A percentile compares a stretch with the other conserved stretches of the same genome.
phyloP scores from a whole-genome alignment of 2,797 vertebrate genomes.

The Malacoraja senta region DNA sequence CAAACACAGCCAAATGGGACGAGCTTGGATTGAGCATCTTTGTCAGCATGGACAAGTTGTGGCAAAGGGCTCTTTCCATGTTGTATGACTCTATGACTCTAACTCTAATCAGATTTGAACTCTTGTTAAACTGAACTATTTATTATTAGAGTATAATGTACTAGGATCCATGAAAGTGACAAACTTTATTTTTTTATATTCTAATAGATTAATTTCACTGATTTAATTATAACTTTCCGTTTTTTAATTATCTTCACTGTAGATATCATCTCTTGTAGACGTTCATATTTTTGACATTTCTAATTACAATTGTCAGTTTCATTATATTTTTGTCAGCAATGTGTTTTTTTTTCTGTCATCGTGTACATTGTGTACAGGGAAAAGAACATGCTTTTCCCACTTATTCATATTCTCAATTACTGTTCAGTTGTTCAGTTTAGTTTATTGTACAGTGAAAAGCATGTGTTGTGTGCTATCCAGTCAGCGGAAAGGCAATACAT shows the following conservation, averaged over 20 bases:
- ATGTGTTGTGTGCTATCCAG: no score
- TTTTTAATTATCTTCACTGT: neutral
- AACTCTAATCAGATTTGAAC: neutral
- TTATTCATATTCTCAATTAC: neutral
- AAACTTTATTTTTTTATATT: neutral
- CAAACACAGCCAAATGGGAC: no score
- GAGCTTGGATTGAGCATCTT: no score
- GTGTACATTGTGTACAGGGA: neutral
- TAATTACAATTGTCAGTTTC: conserved; percentile 3
- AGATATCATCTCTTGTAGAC: neutral
- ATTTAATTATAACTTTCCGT: conserved; percentile 6
- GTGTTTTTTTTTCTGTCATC: neutral
- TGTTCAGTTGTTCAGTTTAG: neutral
- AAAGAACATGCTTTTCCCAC: neutral
- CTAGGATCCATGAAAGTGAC: neutral
- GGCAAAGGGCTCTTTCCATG: no score
- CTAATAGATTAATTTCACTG: neutral
- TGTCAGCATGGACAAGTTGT: no score
- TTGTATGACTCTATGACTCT: no score
- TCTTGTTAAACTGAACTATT: neutral
- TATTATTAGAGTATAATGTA: neutral
- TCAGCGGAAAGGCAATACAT: no score
- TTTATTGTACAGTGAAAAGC: no score
- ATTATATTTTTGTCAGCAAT: neutral
- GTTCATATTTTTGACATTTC: neutral